Base-by-base conservation (phyloP, 2,888 invertebrate genomes). In the Agrilus biguttatus region DNA sequence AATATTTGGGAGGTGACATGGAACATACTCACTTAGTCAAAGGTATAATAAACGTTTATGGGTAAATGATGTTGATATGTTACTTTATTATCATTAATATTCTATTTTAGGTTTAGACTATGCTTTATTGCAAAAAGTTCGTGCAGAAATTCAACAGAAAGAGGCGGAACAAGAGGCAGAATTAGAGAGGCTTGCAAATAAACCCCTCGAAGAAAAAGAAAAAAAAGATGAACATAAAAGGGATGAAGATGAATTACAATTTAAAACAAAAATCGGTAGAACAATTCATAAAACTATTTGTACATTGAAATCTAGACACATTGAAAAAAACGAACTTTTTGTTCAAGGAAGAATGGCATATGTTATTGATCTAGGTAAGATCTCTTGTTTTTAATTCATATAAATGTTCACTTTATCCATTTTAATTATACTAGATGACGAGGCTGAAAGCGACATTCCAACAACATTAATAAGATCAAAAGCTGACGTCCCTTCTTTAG, bases 11-110 rank as follows among this genome's bases (percentile, higher is more conserved):
- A 63, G 98, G 98, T 76, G 98, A 98, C 67, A 96, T 98, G 89
- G 96, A 98, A 59, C 98, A 99, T 58, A 99, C 98, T 62, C 98
- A 99, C 70, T 92, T 99, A 75, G 98, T 99, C 54, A 99, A 98
- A 70, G 98, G 92, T 55, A 40, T 67, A 23, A 17, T 17, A 17
- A 2, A 3, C 4, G 17, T 17, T 17, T 17, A 17, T 17, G 3
- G 2, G 17, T 17, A 3, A 17, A 17, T n/a, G n/a, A 5, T 35
- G 35, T 7, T 10, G 2, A 35, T 35, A 14, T 35, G 2, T 35
- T 14, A 19, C 19, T n/a, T n/a, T n/a, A n/a, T n/a, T n/a, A n/a
- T n/a, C n/a, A n/a, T n/a, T n/a, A n/a, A n/a, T n/a, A 8, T 35
- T 8, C 65, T 85, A 6, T 85, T 5, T 35, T 36, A 42, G 51